Conservation (phyloP, 2,797 vertebrate genomes). For the Halcyon leucocephala region DNA sequence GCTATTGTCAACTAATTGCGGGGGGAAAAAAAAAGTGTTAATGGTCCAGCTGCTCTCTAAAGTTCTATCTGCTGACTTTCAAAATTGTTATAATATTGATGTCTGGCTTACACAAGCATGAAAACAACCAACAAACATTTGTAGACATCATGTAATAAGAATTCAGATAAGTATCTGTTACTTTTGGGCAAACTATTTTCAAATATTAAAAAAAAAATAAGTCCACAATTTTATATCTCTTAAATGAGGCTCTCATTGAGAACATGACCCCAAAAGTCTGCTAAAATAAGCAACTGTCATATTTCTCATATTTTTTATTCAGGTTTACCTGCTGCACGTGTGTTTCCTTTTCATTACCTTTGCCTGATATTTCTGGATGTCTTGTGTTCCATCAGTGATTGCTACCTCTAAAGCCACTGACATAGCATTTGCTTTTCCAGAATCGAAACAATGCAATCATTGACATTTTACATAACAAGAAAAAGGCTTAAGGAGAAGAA, state of each 20-base stretch:
- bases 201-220: not conserved
- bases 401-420: not conserved
- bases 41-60: not conserved
- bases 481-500: not conserved
- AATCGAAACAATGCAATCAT: not conserved
- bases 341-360: not conserved
- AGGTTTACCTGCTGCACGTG: not conserved
- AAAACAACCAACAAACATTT: not conserved
- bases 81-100: not conserved
- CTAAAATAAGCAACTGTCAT: not conserved
- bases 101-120: fast-evolving
- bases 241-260: not conserved
- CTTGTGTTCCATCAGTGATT: not conserved
- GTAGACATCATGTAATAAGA: not conserved
- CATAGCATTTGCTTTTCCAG: not conserved
- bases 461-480: not conserved
- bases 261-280: not conserved
- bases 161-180: not conserved
- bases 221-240: not conserved
- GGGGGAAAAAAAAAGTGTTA: not conserved
- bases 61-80: not conserved
- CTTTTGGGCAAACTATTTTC: not conserved
- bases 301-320: conserved; percentile 5
- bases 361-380: not conserved
- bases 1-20: not conserved